Evolutionary conservation across 2,113 vertebrate species (phyloP).

Genomic region (Oplegnathus fasciatus): DNA sequence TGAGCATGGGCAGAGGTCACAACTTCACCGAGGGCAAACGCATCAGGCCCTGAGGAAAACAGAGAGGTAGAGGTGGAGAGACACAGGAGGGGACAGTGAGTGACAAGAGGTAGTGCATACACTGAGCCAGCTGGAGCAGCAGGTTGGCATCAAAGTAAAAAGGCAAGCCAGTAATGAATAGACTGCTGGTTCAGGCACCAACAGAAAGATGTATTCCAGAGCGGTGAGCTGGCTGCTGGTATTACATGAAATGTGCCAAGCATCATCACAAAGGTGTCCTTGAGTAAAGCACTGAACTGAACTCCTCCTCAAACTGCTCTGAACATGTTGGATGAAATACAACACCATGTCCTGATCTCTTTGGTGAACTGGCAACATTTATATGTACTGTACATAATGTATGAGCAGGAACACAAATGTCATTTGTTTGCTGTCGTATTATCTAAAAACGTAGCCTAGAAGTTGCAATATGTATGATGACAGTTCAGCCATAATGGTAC

Average conservation of each 20-base stretch:
- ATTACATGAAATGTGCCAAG: not conserved
- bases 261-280: conserved; percentile 9
- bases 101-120: not conserved
- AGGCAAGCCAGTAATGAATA: not conserved
- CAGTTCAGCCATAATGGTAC: too few relatives aligned
- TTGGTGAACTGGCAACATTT: not conserved
- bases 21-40: conserved; percentile 87
- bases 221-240: not conserved
- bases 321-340: not conserved
- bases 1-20: conserved; percentile 85
- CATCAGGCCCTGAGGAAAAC: conserved; percentile 67
- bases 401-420: not conserved
- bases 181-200: not conserved
- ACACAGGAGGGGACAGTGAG: not conserved
- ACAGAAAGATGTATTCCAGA: conserved; percentile 5
- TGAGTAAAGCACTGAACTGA: conserved; percentile 1
- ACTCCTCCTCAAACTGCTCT: conserved; percentile 12
- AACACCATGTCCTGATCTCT: not conserved
- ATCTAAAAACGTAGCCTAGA: not conserved
- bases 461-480: not conserved
- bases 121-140: conserved; percentile 17
- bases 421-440: too few relatives aligned
- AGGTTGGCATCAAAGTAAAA: conserved; percentile 24
- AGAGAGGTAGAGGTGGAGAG: not conserved
- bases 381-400: not conserved